Evolutionary conservation across 2,113 vertebrate species (phyloP), one percentile per base, ranked within the genome.

Genomic region (Opisthocomus hoazin): DNA sequence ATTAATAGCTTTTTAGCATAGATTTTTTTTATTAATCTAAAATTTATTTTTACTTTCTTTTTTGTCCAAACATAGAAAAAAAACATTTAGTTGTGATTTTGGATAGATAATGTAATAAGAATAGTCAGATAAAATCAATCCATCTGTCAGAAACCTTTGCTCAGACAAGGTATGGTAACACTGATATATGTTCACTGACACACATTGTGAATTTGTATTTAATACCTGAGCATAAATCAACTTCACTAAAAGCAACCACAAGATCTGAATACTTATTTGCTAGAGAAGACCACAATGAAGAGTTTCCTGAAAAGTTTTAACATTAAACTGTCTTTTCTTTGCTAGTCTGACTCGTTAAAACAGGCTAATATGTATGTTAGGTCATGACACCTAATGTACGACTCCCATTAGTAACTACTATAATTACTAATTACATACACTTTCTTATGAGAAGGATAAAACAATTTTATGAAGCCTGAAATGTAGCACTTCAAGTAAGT

Each of bases 81-180:
- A 56, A 64, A 5, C 1, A 34, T 79, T 85, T 58, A 56, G 5
- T 39, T 0, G 0, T 65, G 11, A 45, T 36, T 43, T 76, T 9
- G 9, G 15, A 36, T 26, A 85, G 18, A 23, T 37, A 30, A 4
- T 23, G 41, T 34, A 66, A 64, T 46, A 58, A 43, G 37, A 90
- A 43, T 64, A 83, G 15, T 26, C 8, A 69, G 63, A 16, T 13
- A 53, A 70, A 84, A 64, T 5, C 68, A 86, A 76, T 34, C 13
- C 8, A 51, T 9, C 7, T 4, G 4, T 10, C 46, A 85, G 32
- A 82, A 82, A 88, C 50, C 30, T 63, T 81, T 32, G 14, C 26
- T 85, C 46, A 88, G 39, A 27, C 2, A 51, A 15, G 7, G 30
- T 23, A 27, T 8, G 68, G 32, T 77, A 53, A 80, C 23, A 70